phyloP scores from a whole-genome alignment of 2,113 vertebrate genomes.

The Dascyllus trimaculatus region DNA sequence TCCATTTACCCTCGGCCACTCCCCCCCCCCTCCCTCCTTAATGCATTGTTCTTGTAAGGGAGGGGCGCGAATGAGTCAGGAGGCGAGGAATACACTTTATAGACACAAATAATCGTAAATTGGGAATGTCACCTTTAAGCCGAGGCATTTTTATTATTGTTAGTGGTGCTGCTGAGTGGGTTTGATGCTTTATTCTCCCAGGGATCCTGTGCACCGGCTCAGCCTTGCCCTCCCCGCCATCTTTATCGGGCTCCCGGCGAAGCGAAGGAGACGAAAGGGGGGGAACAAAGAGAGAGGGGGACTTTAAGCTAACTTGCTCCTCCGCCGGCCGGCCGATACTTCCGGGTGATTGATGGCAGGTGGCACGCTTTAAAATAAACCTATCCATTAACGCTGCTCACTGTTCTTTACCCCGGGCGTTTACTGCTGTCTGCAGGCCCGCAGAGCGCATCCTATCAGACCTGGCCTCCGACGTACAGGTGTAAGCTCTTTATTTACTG shows the following conservation, averaged over 20 bases:
- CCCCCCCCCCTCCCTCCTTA: conserved; percentile 82
- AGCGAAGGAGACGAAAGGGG: conserved; percentile 56
- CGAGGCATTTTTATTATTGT: conserved; percentile 99
- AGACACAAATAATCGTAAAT: conserved; percentile 99
- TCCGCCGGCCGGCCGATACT: conserved; percentile 82
- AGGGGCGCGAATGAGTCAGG: conserved; percentile 94
- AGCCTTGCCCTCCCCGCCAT: conserved; percentile 46
- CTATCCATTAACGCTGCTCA: conserved; percentile 95
- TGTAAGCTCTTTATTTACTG: conserved; percentile 95
- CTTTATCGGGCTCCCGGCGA: conserved; percentile 89
- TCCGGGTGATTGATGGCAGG: conserved; percentile 96
- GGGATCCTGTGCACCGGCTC: conserved; percentile 61
- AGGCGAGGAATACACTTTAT: conserved; percentile 99
- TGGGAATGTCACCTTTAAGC: conserved; percentile 99
- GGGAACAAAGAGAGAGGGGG: conserved; percentile 50
- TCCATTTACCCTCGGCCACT: conserved; percentile 93
- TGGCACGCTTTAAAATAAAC: conserved; percentile 97
- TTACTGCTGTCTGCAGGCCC: conserved; percentile 88
- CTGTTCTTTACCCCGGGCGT: conserved; percentile 88
- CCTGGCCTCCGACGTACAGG: conserved; percentile 87
- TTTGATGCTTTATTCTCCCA: conserved; percentile 97
- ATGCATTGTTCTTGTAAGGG: conserved; percentile 94
- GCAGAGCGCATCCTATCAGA: conserved; percentile 61
- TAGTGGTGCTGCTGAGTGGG: conserved; percentile 97
- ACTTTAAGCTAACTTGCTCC: conserved; percentile 89